These are phyloP conservation scores for Alexandromys fortis DNA, from an alignment of 2,113 vertebrate species.

Conservation along the genomic window DNA sequence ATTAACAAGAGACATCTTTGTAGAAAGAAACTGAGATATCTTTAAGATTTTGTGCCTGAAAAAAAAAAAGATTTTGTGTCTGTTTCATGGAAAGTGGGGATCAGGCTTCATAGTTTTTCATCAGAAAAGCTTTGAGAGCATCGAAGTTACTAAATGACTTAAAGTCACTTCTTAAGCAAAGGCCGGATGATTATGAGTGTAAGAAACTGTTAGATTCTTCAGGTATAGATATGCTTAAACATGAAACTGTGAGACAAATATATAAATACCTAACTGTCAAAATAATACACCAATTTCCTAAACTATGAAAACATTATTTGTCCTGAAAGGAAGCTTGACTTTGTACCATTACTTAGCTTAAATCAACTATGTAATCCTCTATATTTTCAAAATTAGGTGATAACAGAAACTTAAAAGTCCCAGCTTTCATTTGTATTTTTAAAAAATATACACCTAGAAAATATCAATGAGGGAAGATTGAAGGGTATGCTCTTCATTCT, in stretches of 20 bases:
- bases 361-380: slow-evolving; percentile 34
- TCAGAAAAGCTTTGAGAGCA: neutral
- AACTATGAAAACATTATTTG: neutral
- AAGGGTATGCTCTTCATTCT: neutral
- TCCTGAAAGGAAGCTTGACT: neutral
- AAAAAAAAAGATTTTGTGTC: neutral
- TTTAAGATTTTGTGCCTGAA: neutral
- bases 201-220: neutral
- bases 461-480: neutral
- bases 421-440: slow-evolving; percentile 4
- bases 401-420: neutral
- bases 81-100: neutral
- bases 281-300: neutral
- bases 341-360: neutral
- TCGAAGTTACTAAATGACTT: neutral
- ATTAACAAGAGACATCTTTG: neutral
- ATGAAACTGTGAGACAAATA: neutral
- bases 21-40: neutral
- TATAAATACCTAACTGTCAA: neutral
- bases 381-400: slow-evolving; percentile 23
- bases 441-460: slow-evolving; percentile 27
- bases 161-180: neutral
- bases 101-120: neutral
- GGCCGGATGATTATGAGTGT: neutral
- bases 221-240: neutral